Base-by-base conservation (phyloP, 2,113 vertebrate genomes). In the Hemibagrus wyckioides region DNA sequence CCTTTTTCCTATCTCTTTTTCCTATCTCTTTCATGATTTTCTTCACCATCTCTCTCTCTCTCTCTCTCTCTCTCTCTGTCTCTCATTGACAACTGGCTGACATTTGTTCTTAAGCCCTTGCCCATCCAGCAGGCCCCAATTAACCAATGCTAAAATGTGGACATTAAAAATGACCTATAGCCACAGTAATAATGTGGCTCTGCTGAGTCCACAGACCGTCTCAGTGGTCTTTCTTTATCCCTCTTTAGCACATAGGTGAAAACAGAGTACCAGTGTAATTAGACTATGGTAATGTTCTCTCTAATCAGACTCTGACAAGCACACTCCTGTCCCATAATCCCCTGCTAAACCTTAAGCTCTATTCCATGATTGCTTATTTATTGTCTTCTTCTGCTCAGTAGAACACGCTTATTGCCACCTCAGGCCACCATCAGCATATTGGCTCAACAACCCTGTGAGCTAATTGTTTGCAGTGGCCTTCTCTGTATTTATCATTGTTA, bases 271-370 rank as follows among this genome's bases (percentile, higher is more conserved):
- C 19, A 30, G 2, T 63, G 10, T 83, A 88, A 90, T 90, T 65
- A 79, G 86, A 48, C 87, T 80, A 75, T 65, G 41, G 76, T 83
- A 86, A 86, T 82, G 83, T 80, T 75, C 44, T 80, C 28, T 73
- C 59, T 85, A 87, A 85, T 89, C 83, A 83, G 61, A 52, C 82
- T 61, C 28, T 30, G 59, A 85, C 73, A 57, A 54, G 48, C 41
- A 82, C 33, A 28, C 57, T 85, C 65, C 23, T 41, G 36, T 83
- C 54, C 71, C 23, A 36, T 84, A 33, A 86, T 85, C 65, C 52
- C 59, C 50, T 83, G 44, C 52, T 63, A 36, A 89, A 56, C 61
- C 82, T 67, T 82, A 82, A 85, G 85, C 52, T 25, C 79, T 23
- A 48, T 48, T 28, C 39, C 48, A 63, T 50, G 36, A 89, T 85